phyloP scores from a whole-genome alignment of 2,797 vertebrate genomes.

The Taenioides sp. region DNA sequence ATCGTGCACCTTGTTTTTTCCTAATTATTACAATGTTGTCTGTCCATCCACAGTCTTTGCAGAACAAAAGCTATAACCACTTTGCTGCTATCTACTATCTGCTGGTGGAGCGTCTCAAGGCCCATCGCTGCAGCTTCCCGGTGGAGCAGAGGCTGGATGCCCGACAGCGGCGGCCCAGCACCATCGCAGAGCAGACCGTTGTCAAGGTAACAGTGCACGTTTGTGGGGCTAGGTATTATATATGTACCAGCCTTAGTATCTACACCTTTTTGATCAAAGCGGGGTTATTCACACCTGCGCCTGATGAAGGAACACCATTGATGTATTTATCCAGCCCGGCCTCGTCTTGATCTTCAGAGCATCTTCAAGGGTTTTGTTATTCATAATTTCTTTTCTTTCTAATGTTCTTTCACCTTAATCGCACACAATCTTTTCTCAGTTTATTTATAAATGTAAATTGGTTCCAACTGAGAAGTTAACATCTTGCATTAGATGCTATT shows the following conservation, averaged over 20 bases:
- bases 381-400: conserved; percentile 41
- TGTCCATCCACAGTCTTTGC: conserved; percentile 83
- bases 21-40: not conserved
- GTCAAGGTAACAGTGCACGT: conserved; percentile 84
- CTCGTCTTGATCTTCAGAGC: conserved; percentile 51
- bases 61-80: conserved; percentile 99
- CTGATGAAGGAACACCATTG: conserved; percentile 25
- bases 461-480: conserved; percentile 9
- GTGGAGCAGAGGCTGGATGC: conserved; percentile 92
- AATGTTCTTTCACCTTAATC: conserved; percentile 33
- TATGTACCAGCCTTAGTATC: conserved; percentile 43
- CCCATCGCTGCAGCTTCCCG: conserved; percentile 96
- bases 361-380: conserved; percentile 44
- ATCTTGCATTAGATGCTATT: conserved; percentile 8
- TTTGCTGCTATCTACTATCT: conserved; percentile 99
- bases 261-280: conserved; percentile 62
- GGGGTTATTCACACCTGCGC: conserved; percentile 61
- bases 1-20: not conserved
- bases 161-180: conserved; percentile 93
- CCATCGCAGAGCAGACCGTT: conserved; percentile 92
- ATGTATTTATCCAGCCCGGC: conserved; percentile 33
- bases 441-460: conserved; percentile 36
- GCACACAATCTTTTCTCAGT: conserved; percentile 17
- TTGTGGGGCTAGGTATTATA: conserved; percentile 22
- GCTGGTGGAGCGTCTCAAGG: conserved; percentile 95